Evolutionary conservation across 2,113 vertebrate species (phyloP).

Genomic region (Strigops habroptila): DNA sequence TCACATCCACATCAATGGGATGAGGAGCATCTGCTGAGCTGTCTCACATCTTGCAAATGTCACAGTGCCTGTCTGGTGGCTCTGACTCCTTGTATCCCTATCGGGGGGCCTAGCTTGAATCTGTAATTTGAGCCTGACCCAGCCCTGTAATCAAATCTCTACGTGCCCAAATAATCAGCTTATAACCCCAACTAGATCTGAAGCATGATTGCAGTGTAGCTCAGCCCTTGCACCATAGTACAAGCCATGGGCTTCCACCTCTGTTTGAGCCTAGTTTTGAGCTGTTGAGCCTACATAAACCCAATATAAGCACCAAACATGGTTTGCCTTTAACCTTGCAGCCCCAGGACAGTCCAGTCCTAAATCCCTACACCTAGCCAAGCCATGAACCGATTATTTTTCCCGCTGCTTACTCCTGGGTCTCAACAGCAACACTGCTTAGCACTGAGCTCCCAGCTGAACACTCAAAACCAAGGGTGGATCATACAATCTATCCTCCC

Average conservation of each 20-base stretch:
- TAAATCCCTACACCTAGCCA: not conserved
- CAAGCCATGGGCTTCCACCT: not conserved
- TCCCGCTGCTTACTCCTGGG: not conserved
- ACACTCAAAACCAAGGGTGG: not conserved
- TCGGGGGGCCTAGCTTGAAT: not conserved
- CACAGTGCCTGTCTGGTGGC: not conserved
- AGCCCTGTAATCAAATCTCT: not conserved
- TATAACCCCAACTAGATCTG: not conserved
- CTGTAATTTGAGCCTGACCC: not conserved
- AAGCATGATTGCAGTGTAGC: accelerated
- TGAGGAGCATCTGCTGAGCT: not conserved
- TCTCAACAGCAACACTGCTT: not conserved
- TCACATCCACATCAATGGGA: not conserved
- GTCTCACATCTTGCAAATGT: not conserved
- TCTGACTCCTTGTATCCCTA: not conserved
- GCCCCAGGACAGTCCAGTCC: not conserved
- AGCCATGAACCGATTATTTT: not conserved
- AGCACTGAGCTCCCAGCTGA: not conserved
- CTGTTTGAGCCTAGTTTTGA: not conserved
- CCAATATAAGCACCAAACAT: not conserved
- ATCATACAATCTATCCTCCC: not conserved
- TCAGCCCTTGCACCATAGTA: not conserved
- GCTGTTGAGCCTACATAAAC: not conserved
- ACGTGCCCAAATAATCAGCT: not conserved
- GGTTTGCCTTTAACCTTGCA: not conserved